phyloP scores from a whole-genome alignment of 35 echinoderm and acorn worm species.

The Lytechinus variegatus region DNA sequence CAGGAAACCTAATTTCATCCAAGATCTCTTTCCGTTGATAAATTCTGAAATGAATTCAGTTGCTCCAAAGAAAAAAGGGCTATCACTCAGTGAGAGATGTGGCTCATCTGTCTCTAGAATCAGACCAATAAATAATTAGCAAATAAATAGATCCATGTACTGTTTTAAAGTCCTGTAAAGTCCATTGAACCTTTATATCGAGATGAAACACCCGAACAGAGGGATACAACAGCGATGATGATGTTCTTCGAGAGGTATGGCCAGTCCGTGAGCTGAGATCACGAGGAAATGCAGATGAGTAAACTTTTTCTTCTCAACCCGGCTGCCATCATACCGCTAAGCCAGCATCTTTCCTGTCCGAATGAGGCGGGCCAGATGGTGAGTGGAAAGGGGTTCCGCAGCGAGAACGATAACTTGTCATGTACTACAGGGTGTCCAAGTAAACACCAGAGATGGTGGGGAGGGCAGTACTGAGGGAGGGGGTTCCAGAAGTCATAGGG shows the following conservation, averaged over 20 bases:
- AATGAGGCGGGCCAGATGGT: not conserved
- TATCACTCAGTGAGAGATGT: too few species aligned
- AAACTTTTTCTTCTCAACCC: not conserved
- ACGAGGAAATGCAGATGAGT: not conserved
- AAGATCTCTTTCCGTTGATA: too few species aligned
- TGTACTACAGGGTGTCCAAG: not conserved
- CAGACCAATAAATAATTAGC: too few species aligned
- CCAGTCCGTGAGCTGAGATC: not conserved
- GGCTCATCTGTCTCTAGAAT: too few species aligned
- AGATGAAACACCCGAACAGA: not conserved
- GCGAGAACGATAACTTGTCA: not conserved
- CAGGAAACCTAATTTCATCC: too few species aligned
- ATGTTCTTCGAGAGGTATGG: not conserved
- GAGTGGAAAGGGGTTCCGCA: not conserved
- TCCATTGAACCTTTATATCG: not conserved
- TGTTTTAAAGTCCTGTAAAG: not conserved
- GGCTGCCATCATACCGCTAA: not conserved
- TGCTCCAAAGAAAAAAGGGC: too few species aligned
- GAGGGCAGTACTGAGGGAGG: too few species aligned
- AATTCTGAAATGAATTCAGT: too few species aligned
- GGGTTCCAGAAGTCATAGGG: too few species aligned
- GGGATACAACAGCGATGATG: not conserved
- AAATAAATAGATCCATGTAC: not conserved
- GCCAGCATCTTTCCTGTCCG: not conserved
- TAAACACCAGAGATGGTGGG: not conserved